A percentile compares a stretch with the other conserved stretches of the same genome.
Evolutionary conservation across 1,140 invertebrate species (phyloP).

Genomic region (Episyrphus balteatus): DNA sequence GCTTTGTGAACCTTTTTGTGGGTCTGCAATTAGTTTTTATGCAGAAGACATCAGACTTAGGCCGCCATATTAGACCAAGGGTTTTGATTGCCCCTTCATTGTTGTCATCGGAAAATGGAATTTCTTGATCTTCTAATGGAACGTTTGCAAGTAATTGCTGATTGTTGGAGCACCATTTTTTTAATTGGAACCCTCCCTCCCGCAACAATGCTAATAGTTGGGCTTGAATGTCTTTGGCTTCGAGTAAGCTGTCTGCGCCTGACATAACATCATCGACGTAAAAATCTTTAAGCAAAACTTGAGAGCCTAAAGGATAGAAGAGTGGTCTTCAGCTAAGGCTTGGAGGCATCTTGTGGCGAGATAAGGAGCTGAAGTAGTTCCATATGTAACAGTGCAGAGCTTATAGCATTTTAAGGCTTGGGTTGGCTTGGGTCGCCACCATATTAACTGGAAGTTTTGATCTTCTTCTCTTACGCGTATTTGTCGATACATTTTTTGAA

Average conservation of each 20-base stretch:
- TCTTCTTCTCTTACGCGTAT: slow-evolving; percentile 26
- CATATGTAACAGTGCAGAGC: slow-evolving; percentile 22
- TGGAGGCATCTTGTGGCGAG: slow-evolving; percentile 18
- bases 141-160: slow-evolving; percentile 1
- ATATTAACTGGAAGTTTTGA: slow-evolving; percentile 32
- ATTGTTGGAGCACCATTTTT: slow-evolving; percentile 35
- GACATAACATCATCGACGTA: slow-evolving; percentile 35
- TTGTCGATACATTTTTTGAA: slow-evolving; percentile 38
- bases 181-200: slow-evolving; percentile 25
- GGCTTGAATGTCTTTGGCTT: slow-evolving; percentile 4
- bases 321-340: slow-evolving; percentile 24
- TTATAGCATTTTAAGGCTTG: slow-evolving; percentile 14
- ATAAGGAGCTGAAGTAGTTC: slow-evolving; percentile 17
- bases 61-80: too few relatives aligned
- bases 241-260: slow-evolving; percentile 15
- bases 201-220: slow-evolving; percentile 14
- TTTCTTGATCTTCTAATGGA: not conserved
- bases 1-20: slow-evolving; percentile 9
- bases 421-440: slow-evolving; percentile 27
- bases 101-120: not conserved
- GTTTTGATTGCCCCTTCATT: too few relatives aligned
- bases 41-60: too few relatives aligned
- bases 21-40: too few relatives aligned
- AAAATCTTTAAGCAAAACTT: slow-evolving; percentile 15
- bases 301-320: slow-evolving; percentile 2